A percentile compares a stretch with the other conserved stretches of the same genome.
phyloP scores from a whole-genome alignment of 1,140 invertebrate genomes.

The Drosophila hydei region DNA sequence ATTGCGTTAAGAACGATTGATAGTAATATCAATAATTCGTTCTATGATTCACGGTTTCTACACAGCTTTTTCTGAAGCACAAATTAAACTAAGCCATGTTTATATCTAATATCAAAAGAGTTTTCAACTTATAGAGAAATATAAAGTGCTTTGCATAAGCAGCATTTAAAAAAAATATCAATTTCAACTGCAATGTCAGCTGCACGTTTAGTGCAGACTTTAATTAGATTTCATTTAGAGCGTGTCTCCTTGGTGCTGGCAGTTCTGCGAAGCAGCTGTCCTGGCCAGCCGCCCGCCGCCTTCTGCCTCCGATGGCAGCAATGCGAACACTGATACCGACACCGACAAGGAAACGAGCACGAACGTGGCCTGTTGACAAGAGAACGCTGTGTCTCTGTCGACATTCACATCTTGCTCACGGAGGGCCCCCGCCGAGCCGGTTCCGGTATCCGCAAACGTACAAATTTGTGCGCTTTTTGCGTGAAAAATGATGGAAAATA shows the following conservation, averaged over 20 bases:
- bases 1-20: not conserved
- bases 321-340: slow-evolving; percentile 19
- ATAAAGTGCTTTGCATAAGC: slow-evolving; percentile 12
- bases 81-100: too few relatives aligned
- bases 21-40: too few relatives aligned
- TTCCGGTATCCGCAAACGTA: slow-evolving; percentile 26
- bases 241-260: slow-evolving; percentile 19
- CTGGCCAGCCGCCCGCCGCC: not conserved
- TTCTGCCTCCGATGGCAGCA: slow-evolving; percentile 1
- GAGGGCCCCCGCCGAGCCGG: not conserved
- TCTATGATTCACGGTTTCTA: too few relatives aligned
- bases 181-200: slow-evolving; percentile 49
- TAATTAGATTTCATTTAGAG: slow-evolving; percentile 77
- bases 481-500: slow-evolving; percentile 80
- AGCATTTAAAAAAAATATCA: slow-evolving; percentile 27
- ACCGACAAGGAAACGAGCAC: slow-evolving; percentile 7
- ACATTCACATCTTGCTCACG: not conserved
- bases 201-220: slow-evolving; percentile 66
- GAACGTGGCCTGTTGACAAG: slow-evolving; percentile 55
- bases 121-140: too few relatives aligned
- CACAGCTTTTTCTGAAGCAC: too few relatives aligned
- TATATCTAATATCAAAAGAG: too few relatives aligned
- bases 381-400: slow-evolving; percentile 35
- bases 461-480: slow-evolving; percentile 67
- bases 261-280: slow-evolving; percentile 7